These are phyloP conservation scores for Ectropis grisescens DNA, from an alignment of 1,140 invertebrate genomes.

Conservation along the genomic window DNA sequence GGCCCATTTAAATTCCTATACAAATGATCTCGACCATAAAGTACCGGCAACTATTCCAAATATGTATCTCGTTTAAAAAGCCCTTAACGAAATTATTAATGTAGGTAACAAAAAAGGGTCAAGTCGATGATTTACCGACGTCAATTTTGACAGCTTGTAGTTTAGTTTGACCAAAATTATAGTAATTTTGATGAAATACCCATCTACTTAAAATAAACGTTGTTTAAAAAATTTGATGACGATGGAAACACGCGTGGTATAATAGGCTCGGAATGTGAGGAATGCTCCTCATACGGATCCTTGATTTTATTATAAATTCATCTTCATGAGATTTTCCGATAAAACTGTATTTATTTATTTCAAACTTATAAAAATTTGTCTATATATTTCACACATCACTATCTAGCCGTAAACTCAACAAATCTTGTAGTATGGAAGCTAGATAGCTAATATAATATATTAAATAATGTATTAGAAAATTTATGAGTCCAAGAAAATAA, in stretches of 20 bases:
- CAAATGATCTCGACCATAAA: constrained; percentile 45
- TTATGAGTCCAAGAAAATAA: too few species aligned
- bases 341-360: too few species aligned
- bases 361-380: too few species aligned
- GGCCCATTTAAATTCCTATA: constrained; percentile 50
- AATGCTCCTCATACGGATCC: constrained; percentile 21
- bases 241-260: constrained; percentile 25
- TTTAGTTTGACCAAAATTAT: constrained; percentile 59
- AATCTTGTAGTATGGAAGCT: too few species aligned
- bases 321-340: too few species aligned
- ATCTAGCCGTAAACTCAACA: too few species aligned
- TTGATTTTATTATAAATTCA: too few species aligned
- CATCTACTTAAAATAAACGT: constrained; percentile 57
- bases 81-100: constrained; percentile 62
- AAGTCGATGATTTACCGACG: constrained; percentile 56
- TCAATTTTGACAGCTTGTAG: constrained; percentile 60
- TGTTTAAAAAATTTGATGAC: constrained; percentile 20
- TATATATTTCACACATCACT: too few species aligned
- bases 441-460: too few species aligned
- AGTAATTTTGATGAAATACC: constrained; percentile 60
- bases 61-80: constrained; percentile 54
- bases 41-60: constrained; percentile 54
- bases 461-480: too few species aligned
- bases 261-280: constrained; percentile 38
- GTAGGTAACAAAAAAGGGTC: constrained; percentile 46